Percentiles rank a stretch among this genome's conserved stretches.
Conservation (phyloP, 2,888 invertebrate genomes). For the Microchrysa polita region DNA sequence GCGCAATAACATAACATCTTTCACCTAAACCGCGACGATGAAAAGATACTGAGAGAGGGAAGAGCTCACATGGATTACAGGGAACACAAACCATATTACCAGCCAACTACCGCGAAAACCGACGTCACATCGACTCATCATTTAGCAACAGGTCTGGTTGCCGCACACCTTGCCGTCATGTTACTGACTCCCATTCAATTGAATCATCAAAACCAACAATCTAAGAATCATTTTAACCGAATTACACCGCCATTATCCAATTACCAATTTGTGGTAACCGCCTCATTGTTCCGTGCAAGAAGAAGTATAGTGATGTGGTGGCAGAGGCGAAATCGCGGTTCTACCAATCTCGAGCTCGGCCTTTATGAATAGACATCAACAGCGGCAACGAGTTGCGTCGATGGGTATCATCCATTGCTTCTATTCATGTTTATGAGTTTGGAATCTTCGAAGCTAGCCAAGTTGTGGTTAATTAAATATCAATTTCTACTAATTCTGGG, state of each 20-base stretch:
- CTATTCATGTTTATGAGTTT: slow-evolving; percentile 26
- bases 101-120: slow-evolving; percentile 19
- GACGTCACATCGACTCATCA: background rate
- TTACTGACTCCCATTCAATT: slow-evolving; percentile 32
- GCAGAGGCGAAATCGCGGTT: slow-evolving; percentile 12
- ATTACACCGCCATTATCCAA: slow-evolving; percentile 49
- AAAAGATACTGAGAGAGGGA: background rate
- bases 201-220: slow-evolving; percentile 46
- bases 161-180: slow-evolving; percentile 22
- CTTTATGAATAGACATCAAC: background rate
- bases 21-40: background rate
- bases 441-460: slow-evolving; percentile 10
- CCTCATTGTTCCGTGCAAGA: slow-evolving; percentile 44
- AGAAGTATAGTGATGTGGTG: background rate
- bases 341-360: background rate
- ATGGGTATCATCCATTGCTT: slow-evolving; percentile 1
- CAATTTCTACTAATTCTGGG: slow-evolving; percentile 50
- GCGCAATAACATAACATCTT: slow-evolving; percentile 8
- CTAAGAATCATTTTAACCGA: slow-evolving; percentile 44
- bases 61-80: background rate
- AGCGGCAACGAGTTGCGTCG: background rate
- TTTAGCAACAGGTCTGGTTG: background rate
- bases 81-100: background rate
- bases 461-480: slow-evolving; percentile 50
- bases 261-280: slow-evolving; percentile 51